Evolutionary conservation across 2,797 vertebrate genomes (phyloP).

Genomic region (Poecile montanus): DNA sequence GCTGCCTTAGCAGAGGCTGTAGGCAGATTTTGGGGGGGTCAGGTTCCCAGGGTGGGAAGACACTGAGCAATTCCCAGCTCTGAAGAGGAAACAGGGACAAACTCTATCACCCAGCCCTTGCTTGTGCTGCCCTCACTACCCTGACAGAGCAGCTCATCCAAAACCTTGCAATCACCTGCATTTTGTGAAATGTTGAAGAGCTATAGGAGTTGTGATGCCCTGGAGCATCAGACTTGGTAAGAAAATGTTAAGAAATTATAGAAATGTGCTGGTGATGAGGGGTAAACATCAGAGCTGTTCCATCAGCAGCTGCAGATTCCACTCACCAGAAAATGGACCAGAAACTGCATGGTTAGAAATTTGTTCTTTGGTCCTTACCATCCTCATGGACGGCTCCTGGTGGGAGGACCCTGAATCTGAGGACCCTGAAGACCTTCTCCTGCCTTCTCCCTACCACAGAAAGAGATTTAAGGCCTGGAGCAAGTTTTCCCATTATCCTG

Average conservation of each 20-base stretch:
- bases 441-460: not conserved
- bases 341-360: not conserved
- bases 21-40: not conserved
- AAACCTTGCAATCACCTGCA: not conserved
- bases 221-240: not conserved
- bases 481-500: not conserved
- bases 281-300: not conserved
- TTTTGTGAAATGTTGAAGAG: not conserved
- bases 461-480: not conserved
- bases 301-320: not conserved
- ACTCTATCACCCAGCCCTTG: not conserved
- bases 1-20: not conserved
- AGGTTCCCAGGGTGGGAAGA: not conserved
- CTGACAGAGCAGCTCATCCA: not conserved
- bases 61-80: not conserved
- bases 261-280: not conserved
- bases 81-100: not conserved
- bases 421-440: not conserved
- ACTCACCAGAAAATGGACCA: not conserved
- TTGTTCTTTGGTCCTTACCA: not conserved
- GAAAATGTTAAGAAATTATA: not conserved
- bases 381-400: not conserved
- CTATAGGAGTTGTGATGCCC: not conserved
- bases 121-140: not conserved
- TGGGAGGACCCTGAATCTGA: not conserved